Evolutionary conservation across 1,140 invertebrate genomes (phyloP).

Genomic region (Drosophila lacertosa): DNA sequence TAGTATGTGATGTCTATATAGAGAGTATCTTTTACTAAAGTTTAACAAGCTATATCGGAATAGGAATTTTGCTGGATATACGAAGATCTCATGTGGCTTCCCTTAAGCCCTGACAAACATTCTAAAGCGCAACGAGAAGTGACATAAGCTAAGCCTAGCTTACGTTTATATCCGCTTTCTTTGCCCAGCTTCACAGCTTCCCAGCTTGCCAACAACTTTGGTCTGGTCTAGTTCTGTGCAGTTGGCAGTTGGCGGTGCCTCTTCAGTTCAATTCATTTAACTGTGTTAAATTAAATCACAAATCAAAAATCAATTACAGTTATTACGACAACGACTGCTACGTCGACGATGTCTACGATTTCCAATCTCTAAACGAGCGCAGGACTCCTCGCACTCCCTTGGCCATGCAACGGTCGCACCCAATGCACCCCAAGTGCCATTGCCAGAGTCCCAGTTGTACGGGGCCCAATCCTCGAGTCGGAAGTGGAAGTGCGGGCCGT

Average conservation of each 20-base stretch:
- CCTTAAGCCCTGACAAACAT: background rate
- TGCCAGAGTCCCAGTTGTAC: constrained; percentile 18
- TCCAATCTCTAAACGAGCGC: constrained; percentile 78
- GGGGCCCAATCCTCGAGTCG: constrained; percentile 21
- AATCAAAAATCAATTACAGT: constrained; percentile 84
- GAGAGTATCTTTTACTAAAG: too few relatives aligned
- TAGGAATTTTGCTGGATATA: background rate
- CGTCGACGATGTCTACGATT: constrained; percentile 73
- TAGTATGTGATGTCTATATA: too few relatives aligned
- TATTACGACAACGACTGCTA: constrained; percentile 75
- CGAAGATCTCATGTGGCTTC: too few relatives aligned
- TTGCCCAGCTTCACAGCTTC: background rate
- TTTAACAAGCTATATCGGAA: too few relatives aligned
- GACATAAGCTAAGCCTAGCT: constrained; percentile 11
- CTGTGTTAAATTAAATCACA: constrained; percentile 83
- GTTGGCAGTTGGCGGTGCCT: constrained; percentile 5
- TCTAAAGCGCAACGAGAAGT: background rate
- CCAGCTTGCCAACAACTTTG: too few relatives aligned
- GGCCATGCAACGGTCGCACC: constrained; percentile 8
- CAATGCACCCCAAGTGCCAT: constrained; percentile 19
- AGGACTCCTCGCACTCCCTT: constrained; percentile 26
- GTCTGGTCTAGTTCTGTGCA: background rate
- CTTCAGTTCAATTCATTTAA: constrained; percentile 72
- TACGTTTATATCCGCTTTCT: background rate
- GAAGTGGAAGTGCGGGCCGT: constrained; percentile 54